Conservation (phyloP, 2,113 vertebrate species). For the Cromileptes altivelis region DNA sequence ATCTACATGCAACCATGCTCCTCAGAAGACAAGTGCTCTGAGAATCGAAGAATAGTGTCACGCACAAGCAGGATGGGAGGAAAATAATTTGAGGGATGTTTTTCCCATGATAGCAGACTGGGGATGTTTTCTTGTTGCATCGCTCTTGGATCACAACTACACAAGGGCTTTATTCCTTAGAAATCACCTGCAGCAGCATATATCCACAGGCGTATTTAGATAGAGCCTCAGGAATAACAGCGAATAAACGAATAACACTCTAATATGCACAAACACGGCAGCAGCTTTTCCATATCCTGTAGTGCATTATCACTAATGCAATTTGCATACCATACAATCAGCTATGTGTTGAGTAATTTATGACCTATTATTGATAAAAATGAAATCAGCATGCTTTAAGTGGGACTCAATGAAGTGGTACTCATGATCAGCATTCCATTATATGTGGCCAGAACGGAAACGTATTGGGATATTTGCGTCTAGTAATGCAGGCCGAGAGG, state of each 20-base stretch:
- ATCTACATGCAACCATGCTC: neutral
- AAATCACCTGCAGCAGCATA: constrained; percentile 8
- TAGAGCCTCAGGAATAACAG: constrained; percentile 7
- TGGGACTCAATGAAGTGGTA: constrained; percentile 46
- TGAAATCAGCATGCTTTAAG: constrained; percentile 49
- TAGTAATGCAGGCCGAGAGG: constrained; percentile 43
- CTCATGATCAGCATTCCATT: constrained; percentile 40
- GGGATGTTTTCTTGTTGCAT: constrained; percentile 10
- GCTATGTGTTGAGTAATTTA: constrained; percentile 43
- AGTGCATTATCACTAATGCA: constrained; percentile 42
- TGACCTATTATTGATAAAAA: constrained; percentile 59
- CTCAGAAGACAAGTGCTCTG: neutral
- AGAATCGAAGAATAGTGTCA: constrained; percentile 27
- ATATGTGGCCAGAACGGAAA: constrained; percentile 50
- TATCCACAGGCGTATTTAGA: neutral
- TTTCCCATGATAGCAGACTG: constrained; percentile 27
- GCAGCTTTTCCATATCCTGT: constrained; percentile 22
- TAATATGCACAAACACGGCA: constrained; percentile 17
- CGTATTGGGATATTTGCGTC: constrained; percentile 59
- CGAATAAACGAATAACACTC: constrained; percentile 30
- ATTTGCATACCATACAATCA: constrained; percentile 38
- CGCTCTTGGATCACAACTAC: constrained; percentile 31
- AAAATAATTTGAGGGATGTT: constrained; percentile 27
- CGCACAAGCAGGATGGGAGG: neutral
- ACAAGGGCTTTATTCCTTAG: constrained; percentile 6